Base-by-base conservation (phyloP, 37 sponge, comb jelly and placozoan species). In the Tethya wilhelma region DNA sequence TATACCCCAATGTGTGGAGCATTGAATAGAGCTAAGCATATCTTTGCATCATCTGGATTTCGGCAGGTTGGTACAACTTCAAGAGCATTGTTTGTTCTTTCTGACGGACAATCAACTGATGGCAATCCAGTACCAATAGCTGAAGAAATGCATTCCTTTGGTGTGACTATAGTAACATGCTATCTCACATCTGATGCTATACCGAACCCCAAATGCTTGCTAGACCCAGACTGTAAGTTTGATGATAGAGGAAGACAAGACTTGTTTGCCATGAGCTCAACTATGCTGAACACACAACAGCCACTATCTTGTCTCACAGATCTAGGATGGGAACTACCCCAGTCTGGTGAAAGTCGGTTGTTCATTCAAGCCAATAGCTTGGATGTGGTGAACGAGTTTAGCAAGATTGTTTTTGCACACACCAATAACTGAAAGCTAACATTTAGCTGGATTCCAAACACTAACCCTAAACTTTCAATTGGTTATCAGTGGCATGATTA, bases 281-380 rank as follows among this genome's bases (percentile, higher is more conserved):
- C 46, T 31, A 28, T 71, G 12, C 26, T 34, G 8, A 83, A 83
- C 31, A 60, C 49, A 9, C 29, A 82, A 19, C 23, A 41, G 12
- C 75, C 84, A 72, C 22, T 74, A 60, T 74, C 75, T 30, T 62
- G 63, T 64, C 75, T 83, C 23, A 32, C 41, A 42, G 84, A 83
- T 83, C 14, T 25, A n/a, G 65, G 46, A 2, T 83, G 84, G 84
- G 32, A 84, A 64, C 59, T 84, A 19, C 85, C 78, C 22, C 19
- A n/a, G 4, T 74, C 85, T 8, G 85, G 85, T 28, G 74, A 74
- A 84, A 84, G 85, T 46, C 70, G 85, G 26, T 76, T 84, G 69
- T 84, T 84, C 56, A 4, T 84, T 67, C 85, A 84, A 56, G 69
- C 85, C 37, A 84, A 84, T 25, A 84, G 85, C 26, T 77, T 84